Percentiles rank a stretch among this genome's conserved stretches.
These are phyloP conservation scores for Sinosuthora webbiana DNA, from an alignment of 2,113 vertebrate genomes.

Conservation along the genomic window DNA sequence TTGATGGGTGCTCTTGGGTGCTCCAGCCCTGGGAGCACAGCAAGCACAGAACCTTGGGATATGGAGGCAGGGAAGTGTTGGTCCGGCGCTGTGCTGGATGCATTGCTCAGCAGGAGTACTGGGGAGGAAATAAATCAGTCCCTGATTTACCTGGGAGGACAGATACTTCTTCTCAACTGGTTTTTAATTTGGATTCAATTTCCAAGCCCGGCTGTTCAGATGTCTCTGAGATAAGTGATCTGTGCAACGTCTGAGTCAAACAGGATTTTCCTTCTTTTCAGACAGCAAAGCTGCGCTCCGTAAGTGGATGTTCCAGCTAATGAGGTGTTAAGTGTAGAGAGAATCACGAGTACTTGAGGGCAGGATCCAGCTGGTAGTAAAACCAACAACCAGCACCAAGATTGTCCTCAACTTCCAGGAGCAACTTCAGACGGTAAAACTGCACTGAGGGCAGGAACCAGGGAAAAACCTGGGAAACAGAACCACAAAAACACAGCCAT, in stretches of 20 bases:
- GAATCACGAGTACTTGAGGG: slow-evolving; percentile 10
- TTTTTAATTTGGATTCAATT: slow-evolving; percentile 23
- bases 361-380: slow-evolving; percentile 28
- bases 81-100: neutral
- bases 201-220: neutral
- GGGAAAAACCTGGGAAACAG: neutral
- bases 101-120: neutral
- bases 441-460: neutral
- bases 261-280: slow-evolving; percentile 9
- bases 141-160: slow-evolving; percentile 28
- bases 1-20: neutral
- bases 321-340: slow-evolving; percentile 43
- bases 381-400: neutral
- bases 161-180: slow-evolving; percentile 1
- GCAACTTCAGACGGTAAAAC: neutral
- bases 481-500: neutral
- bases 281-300: neutral
- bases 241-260: neutral
- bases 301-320: slow-evolving; percentile 35
- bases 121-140: neutral
- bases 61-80: neutral
- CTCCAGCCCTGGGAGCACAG: neutral
- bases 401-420: neutral
- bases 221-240: slow-evolving; percentile 3
- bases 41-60: neutral